phyloP scores from a whole-genome alignment of 2,797 vertebrate genomes.

The Anabacerthia variegaticeps region DNA sequence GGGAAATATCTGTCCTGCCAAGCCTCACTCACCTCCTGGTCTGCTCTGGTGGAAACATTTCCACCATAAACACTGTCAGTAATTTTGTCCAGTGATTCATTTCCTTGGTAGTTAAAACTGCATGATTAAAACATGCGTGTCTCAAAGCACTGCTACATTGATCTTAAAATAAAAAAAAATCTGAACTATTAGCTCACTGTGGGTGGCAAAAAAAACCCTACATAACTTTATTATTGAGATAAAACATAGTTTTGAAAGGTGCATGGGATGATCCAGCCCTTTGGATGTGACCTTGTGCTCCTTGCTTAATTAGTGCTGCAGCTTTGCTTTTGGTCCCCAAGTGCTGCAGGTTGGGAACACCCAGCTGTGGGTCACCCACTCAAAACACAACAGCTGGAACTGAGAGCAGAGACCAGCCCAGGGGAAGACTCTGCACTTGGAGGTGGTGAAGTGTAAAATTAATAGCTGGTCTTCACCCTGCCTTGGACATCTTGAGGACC shows the following conservation, averaged over 20 bases:
- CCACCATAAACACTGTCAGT: not conserved
- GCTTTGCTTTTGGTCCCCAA: not conserved
- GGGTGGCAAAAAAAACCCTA: fast-evolving
- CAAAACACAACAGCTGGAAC: not conserved
- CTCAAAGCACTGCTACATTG: not conserved
- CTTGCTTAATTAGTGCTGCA: not conserved
- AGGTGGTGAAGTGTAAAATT: not conserved
- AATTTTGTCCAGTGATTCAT: not conserved
- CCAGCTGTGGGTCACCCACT: not conserved
- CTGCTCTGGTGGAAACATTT: not conserved
- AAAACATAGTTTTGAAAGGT: not conserved
- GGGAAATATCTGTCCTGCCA: not conserved
- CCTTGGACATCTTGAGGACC: not conserved
- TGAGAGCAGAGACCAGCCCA: not conserved
- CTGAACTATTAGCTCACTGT: not conserved
- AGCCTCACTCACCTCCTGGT: not conserved
- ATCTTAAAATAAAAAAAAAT: not conserved
- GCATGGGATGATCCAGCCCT: not conserved
- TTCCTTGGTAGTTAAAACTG: not conserved
- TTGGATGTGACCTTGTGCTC: not conserved
- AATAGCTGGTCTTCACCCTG: not conserved
- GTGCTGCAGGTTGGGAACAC: not conserved
- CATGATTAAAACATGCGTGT: not conserved
- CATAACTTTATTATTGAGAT: not conserved
- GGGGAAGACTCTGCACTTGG: not conserved